Conservation (phyloP, 2,888 invertebrate genomes). For the Tachina grossa region DNA sequence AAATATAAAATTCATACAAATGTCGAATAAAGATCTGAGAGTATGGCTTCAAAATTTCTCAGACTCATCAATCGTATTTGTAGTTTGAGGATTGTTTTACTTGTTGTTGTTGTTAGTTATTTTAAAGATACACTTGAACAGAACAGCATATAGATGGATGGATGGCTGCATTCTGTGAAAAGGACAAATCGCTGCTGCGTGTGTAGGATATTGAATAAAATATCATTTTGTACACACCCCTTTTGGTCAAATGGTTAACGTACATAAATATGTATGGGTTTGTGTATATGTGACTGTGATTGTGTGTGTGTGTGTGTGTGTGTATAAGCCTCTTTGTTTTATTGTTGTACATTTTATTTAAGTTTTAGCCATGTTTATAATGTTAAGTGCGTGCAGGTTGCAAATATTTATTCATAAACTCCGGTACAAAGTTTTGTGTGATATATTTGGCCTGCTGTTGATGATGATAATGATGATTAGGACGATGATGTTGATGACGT, state of each 20-base stretch:
- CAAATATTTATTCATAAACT: constrained; percentile 60
- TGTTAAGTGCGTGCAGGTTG: constrained; percentile 69
- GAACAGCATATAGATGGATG: constrained; percentile 26
- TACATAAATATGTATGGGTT: constrained; percentile 6
- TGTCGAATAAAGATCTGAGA: constrained; percentile 49
- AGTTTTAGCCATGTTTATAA: constrained; percentile 61
- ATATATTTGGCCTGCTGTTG: constrained; percentile 45
- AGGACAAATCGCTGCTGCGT: constrained; percentile 77
- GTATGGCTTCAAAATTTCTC: constrained; percentile 52
- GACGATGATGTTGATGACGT: constrained; percentile 63
- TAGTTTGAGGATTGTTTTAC: constrained; percentile 61
- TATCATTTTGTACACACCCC: constrained; percentile 82
- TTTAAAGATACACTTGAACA: constrained; percentile 49
- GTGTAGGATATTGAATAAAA: constrained; percentile 81
- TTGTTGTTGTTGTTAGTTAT: constrained; percentile 45
- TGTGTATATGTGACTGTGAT: not conserved
- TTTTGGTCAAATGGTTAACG: constrained; percentile 65
- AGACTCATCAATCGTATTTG: constrained; percentile 81
- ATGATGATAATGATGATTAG: constrained; percentile 27
- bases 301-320: not conserved
- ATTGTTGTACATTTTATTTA: constrained; percentile 42
- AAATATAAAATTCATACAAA: constrained; percentile 52
- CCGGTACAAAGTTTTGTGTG: constrained; percentile 20
- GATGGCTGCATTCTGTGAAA: constrained; percentile 72
- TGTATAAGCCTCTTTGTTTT: constrained; percentile 17